phyloP scores from a whole-genome alignment of 2,888 invertebrate genomes.

The Nebria brevicollis region DNA sequence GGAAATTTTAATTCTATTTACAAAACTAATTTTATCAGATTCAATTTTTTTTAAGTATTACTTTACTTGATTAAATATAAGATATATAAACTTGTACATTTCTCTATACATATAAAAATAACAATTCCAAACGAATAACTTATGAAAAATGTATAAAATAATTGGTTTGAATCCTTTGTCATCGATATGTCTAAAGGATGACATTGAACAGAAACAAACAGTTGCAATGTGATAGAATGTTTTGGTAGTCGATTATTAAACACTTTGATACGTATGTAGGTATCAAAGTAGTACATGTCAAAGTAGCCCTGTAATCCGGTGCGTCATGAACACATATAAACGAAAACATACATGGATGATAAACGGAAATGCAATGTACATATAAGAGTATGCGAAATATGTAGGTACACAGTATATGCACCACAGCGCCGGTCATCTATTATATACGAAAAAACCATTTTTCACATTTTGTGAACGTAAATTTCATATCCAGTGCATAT shows the following conservation, averaged over 20 bases:
- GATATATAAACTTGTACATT: too few species aligned
- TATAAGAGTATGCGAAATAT: not conserved
- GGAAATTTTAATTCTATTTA: too few species aligned
- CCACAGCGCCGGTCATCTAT: not conserved
- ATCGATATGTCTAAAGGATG: too few species aligned
- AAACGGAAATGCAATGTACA: not conserved
- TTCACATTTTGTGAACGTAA: not conserved
- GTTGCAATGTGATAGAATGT: too few species aligned
- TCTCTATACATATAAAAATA: too few species aligned
- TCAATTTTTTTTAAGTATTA: too few species aligned
- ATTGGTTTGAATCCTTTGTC: too few species aligned
- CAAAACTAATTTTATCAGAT: too few species aligned
- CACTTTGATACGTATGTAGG: not conserved
- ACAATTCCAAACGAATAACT: too few species aligned
- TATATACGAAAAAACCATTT: not conserved
- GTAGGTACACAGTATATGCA: not conserved
- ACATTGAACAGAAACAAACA: too few species aligned
- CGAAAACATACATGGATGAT: not conserved
- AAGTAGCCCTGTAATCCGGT: not conserved
- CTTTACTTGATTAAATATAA: too few species aligned
- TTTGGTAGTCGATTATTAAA: not conserved
- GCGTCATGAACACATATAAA: not conserved
- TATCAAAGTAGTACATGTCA: not conserved
- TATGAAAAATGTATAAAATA: too few species aligned
- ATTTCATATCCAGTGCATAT: not conserved